phyloP scores from a whole-genome alignment of 2,888 invertebrate species.

The Griposia aprilina region DNA sequence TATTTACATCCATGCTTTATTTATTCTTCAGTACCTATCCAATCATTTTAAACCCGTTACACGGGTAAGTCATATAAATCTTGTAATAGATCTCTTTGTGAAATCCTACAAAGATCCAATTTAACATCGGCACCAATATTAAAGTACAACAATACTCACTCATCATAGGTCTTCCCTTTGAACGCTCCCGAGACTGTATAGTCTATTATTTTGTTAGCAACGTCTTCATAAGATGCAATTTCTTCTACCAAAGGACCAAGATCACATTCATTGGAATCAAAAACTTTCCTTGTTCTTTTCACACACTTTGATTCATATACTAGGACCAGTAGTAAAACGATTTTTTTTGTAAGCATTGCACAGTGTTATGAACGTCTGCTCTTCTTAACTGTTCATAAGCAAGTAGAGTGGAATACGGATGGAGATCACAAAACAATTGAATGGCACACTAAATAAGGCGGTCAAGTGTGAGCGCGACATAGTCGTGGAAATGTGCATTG shows the following conservation, averaged over 20 bases:
- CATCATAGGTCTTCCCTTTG: slow-evolving; percentile 90
- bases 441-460: slow-evolving; percentile 13
- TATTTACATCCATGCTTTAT: neutral
- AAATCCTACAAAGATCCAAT: slow-evolving; percentile 33
- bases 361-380: slow-evolving; percentile 33
- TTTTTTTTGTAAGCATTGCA: slow-evolving; percentile 42
- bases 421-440: slow-evolving; percentile 30
- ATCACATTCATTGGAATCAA: slow-evolving; percentile 69
- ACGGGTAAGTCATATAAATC: neutral
- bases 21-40: neutral
- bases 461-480: slow-evolving; percentile 25
- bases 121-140: slow-evolving; percentile 21
- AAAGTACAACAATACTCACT: slow-evolving; percentile 78
- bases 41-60: neutral
- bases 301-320: slow-evolving; percentile 35
- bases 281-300: slow-evolving; percentile 16
- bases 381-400: slow-evolving; percentile 30
- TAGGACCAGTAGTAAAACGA: slow-evolving; percentile 19
- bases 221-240: slow-evolving; percentile 90
- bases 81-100: neutral
- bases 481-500: slow-evolving; percentile 17
- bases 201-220: slow-evolving; percentile 89
- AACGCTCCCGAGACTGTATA: slow-evolving; percentile 86
- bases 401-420: slow-evolving; percentile 24
- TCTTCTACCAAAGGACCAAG: slow-evolving; percentile 84